phyloP scores from a whole-genome alignment of 2,888 invertebrate species.

The Schizotus pectinicornis region DNA sequence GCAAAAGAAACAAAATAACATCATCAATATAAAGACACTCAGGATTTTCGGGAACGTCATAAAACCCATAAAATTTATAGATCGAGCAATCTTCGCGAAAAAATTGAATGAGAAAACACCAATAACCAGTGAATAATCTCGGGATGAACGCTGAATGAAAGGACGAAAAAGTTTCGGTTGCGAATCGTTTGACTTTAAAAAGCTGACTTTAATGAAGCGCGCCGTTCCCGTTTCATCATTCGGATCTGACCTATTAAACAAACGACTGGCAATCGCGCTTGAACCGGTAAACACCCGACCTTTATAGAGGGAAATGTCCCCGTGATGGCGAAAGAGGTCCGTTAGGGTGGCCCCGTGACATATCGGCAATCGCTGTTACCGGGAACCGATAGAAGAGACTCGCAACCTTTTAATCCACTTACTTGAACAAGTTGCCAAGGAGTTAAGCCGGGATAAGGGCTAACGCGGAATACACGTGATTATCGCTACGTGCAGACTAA shows the following conservation, averaged over 20 bases:
- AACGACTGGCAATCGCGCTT: slow-evolving; percentile 17
- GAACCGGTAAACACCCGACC: slow-evolving; percentile 9
- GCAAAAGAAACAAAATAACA: too few relatives aligned
- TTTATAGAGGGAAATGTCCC: too few relatives aligned
- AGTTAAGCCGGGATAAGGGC: not conserved
- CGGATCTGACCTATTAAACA: slow-evolving; percentile 20
- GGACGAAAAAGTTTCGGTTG: too few relatives aligned
- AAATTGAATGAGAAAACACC: too few relatives aligned
- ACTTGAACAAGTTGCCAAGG: not conserved
- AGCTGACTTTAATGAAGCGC: slow-evolving; percentile 5
- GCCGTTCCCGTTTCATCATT: slow-evolving; percentile 8
- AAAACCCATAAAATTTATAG: too few relatives aligned
- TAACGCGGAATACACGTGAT: not conserved
- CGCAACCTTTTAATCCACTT: slow-evolving; percentile 3
- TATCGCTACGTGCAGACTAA: not conserved
- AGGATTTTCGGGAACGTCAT: too few relatives aligned
- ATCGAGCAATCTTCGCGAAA: too few relatives aligned
- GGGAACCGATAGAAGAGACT: not conserved
- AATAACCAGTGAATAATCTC: too few relatives aligned
- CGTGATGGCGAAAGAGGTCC: too few relatives aligned
- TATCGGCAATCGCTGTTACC: not conserved
- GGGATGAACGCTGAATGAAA: too few relatives aligned
- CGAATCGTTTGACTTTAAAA: too few relatives aligned
- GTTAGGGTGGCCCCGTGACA: not conserved
- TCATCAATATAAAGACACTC: too few relatives aligned